Evolutionary conservation across 1,140 invertebrate genomes (phyloP), one percentile per base, ranked within the genome.

Genomic region (Drosophila ohnishii): DNA sequence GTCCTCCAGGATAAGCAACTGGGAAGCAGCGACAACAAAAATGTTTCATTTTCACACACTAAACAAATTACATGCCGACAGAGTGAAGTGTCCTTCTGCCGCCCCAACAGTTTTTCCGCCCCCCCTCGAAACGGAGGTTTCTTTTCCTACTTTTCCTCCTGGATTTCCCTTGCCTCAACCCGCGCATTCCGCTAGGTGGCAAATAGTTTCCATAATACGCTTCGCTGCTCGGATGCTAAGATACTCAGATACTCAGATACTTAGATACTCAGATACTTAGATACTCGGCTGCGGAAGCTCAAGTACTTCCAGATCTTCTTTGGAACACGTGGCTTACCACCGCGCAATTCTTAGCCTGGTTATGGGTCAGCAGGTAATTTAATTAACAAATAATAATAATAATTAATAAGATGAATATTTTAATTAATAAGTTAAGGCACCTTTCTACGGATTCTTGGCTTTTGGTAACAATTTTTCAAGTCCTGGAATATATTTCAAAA

Each of bases 1-100:
- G 79, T 87, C 79, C 80, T 88, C 51, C 82, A 72, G 75, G 47
- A 65, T 79, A 61, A 81, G 50, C 5, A 47, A 37, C 34, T 25
- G 30, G 35, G 22, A 25, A 39, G 63, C 44, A 61, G 75, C 57
- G 71, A 60, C 65, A 83, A 80, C 74, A 77, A 86, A 86, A 86
- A 86, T 82, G 83, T 82, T 86, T 87, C 83, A 87, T 86, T 86
- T 86, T 86, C 83, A 86, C 83, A 86, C 83, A 87, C 83, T 86
- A 86, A 86, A 86, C 83, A 86, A 86, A 86, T 86, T 86, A 80
- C 83, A 86, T 77, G 84, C 71, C 66, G 70, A 61, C 75, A 71
- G 75, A 82, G 58, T 78, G 60, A 69, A 83, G 75, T 82, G 57
- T 69, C 80, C 63, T 56, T 44, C 56, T 53, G 34, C 25, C 42